Conservation (phyloP, 2,797 vertebrate genomes). For the Glossophaga mutica region DNA sequence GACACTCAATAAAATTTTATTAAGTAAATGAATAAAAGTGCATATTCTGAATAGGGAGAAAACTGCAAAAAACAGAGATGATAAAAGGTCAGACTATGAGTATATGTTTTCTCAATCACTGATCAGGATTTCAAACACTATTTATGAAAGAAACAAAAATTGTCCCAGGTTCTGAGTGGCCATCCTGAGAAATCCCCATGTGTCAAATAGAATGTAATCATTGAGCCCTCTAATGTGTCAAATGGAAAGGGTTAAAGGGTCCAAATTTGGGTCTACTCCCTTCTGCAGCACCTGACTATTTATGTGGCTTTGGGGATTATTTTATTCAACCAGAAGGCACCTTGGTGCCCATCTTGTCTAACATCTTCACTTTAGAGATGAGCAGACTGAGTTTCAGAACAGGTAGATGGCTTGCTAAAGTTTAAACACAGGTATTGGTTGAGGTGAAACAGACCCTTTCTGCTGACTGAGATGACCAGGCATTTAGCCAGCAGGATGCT, state of each 20-base stretch:
- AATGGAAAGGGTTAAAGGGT: background rate
- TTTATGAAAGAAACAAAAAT: background rate
- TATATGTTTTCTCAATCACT: background rate
- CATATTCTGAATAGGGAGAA: background rate
- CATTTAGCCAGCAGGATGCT: background rate
- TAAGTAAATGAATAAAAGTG: background rate
- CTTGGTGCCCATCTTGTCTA: background rate
- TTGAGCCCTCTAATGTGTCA: background rate
- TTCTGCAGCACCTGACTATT: background rate
- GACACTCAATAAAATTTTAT: background rate
- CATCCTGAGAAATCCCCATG: background rate
- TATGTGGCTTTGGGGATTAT: background rate
- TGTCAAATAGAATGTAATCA: background rate
- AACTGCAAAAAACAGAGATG: background rate
- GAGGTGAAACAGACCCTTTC: background rate
- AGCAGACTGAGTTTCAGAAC: background rate
- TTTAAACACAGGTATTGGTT: background rate
- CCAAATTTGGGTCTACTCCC: background rate
- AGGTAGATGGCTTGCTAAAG: background rate
- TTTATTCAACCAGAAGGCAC: background rate
- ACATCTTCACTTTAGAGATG: background rate
- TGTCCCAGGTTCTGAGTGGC: background rate
- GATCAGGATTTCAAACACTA: background rate
- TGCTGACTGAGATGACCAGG: background rate
- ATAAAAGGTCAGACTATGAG: background rate